Conservation (phyloP, 2,797 vertebrate genomes). For the Spondyliosoma cantharus region DNA sequence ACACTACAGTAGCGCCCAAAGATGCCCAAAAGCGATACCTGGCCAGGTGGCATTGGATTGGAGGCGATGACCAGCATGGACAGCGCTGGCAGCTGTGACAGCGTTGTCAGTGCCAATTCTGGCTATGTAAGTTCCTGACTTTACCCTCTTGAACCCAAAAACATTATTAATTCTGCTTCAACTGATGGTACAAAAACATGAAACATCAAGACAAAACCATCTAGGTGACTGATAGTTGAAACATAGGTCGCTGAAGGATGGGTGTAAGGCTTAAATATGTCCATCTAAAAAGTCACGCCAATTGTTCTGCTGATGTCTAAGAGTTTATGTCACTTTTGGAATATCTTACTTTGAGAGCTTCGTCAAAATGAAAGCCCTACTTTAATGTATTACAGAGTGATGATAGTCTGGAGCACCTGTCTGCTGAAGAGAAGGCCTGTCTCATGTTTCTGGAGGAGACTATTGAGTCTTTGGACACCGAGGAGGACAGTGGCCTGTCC, state of each 20-base stretch:
- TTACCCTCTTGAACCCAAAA: background rate
- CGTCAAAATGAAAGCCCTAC: background rate
- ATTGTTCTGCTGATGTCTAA: no score
- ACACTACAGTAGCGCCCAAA: slow-evolving; percentile 47
- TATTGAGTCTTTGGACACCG: slow-evolving; percentile 90
- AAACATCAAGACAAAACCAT: slow-evolving; percentile 1
- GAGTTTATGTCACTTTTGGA: background rate
- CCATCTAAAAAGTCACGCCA: background rate
- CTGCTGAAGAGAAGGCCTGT: slow-evolving; percentile 93
- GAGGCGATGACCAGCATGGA: slow-evolving; percentile 80
- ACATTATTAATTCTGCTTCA: background rate
- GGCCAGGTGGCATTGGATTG: slow-evolving; percentile 83
- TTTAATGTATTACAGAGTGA: slow-evolving; percentile 84
- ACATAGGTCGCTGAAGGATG: background rate
- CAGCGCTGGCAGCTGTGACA: slow-evolving; percentile 88
- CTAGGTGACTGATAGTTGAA: background rate
- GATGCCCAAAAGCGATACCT: slow-evolving; percentile 91
- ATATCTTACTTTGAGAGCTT: background rate
- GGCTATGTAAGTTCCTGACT: slow-evolving; percentile 75
- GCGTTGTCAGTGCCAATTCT: slow-evolving; percentile 87
- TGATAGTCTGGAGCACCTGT: slow-evolving; percentile 89
- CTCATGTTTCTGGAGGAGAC: slow-evolving; percentile 95
- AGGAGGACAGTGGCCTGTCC: slow-evolving; percentile 89
- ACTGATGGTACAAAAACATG: background rate
- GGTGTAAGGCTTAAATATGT: background rate